Evolutionary conservation across 2,797 vertebrate genomes (phyloP).

Genomic region (Clarias fuscus): DNA sequence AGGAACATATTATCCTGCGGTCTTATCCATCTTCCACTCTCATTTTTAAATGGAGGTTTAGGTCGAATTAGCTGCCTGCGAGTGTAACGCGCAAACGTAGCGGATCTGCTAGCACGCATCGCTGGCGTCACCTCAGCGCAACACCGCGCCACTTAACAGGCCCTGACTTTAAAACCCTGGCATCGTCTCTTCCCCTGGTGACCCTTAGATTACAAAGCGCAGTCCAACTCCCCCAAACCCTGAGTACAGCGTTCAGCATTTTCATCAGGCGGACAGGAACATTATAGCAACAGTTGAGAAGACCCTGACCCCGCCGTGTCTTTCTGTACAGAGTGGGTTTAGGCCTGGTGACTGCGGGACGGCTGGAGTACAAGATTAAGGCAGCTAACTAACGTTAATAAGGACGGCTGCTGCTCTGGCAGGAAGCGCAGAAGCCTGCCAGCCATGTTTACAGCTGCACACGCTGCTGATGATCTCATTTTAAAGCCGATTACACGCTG

Average conservation of each 20-base stretch:
- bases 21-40: conserved; percentile 34
- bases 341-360: conserved; percentile 22
- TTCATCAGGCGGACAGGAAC: conserved; percentile 35
- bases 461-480: conserved; percentile 68
- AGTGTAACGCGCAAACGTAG: conserved; percentile 17
- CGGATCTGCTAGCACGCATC: conserved; percentile 1
- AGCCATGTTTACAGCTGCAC: conserved; percentile 60
- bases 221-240: conserved; percentile 35
- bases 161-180: conserved; percentile 18
- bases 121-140: conserved; percentile 13
- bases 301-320: conserved; percentile 29
- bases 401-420: conserved; percentile 48
- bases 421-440: conserved; percentile 55
- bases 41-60: conserved; percentile 40
- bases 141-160: conserved; percentile 11
- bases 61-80: conserved; percentile 26
- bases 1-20: conserved; percentile 41
- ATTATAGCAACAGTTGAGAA: conserved; percentile 47
- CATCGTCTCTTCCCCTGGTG: conserved; percentile 10
- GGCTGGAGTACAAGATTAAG: conserved; percentile 57
- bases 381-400: conserved; percentile 56
- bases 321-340: conserved; percentile 35
- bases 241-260: conserved; percentile 37
- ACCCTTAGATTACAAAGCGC: conserved; percentile 40
- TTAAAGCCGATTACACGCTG: conserved; percentile 75